Base-by-base conservation (phyloP, 2,113 vertebrate species). In the Aegithalos caudatus region DNA sequence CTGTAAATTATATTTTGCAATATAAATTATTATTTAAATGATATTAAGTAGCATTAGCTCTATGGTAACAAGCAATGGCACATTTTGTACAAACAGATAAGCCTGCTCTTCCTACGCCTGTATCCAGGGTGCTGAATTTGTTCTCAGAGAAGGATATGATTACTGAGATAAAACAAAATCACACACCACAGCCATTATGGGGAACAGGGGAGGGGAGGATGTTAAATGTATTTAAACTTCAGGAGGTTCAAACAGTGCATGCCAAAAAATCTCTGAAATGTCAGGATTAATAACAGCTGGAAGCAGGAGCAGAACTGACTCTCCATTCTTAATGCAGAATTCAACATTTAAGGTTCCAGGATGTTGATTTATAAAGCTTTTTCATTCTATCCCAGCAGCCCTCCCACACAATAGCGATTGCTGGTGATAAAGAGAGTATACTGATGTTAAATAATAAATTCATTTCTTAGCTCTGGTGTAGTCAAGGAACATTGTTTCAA, bases 231-330 rank as follows among this genome's bases (percentile, higher is more conserved):
- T 94, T 92, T 88, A 87, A 97, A 82, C 70, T 86, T 83, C 71
- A 77, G 67, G 51, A 84, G 64, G 80, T 87, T 81, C 83, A 88
- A 96, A 56, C 29, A 45, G 47, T 25, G 42, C 61, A 57, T 85
- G 80, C 71, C 91, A 94, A 91, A 92, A 93, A 89, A 56, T 45
- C 60, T 80, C 57, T 38, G 54, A 81, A 95, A 12, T 70, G 62
- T 95, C 91, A 94, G 87, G 71, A 95, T 96, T 96, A 94, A 87
- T 90, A 95, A 80, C 94, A 97, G 91, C 60, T 96, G 53, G 67
- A 94, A 81, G 70, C 20, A 78, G 3, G 11, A 84, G 35, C 47
- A 78, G 85, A 87, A 51, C 42, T n/a, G 73, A 72, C 57, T 91
- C 47, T 80, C 70, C 19, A 45, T 65, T 93, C 25, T 57, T 53